Evolutionary conservation across 2,113 vertebrate species (phyloP).

Genomic region (Maccullochella peelii): DNA sequence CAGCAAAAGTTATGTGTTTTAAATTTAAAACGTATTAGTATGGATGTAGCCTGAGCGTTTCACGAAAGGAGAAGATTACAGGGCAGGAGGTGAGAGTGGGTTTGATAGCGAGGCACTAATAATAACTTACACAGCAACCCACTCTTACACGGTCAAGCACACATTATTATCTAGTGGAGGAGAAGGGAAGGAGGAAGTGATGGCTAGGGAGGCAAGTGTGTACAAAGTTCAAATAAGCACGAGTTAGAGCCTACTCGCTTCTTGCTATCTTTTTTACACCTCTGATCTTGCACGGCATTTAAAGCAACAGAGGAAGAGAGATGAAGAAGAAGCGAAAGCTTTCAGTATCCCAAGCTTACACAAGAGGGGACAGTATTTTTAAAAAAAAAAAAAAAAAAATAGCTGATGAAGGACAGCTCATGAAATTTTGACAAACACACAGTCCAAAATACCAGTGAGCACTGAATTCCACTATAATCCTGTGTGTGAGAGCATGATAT

Average conservation of each 20-base stretch:
- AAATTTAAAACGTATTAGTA: too few relatives aligned
- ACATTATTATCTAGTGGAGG: background rate
- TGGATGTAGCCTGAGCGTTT: too few relatives aligned
- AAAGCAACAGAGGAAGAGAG: background rate
- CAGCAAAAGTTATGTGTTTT: too few relatives aligned
- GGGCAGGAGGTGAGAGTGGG: conserved; percentile 6
- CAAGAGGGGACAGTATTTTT: background rate
- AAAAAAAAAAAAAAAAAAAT: background rate
- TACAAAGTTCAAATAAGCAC: background rate
- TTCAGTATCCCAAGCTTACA: background rate
- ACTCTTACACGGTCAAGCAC: background rate
- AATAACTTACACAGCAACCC: conserved; percentile 17
- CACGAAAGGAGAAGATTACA: conserved; percentile 23
- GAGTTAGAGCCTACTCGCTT: background rate
- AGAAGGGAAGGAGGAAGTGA: background rate
- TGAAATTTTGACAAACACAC: conserved; percentile 9
- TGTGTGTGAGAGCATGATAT: conserved; percentile 9
- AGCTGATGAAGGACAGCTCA: conserved; percentile 11
- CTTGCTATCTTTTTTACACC: background rate
- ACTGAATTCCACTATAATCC: conserved; percentile 23
- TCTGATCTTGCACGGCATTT: background rate
- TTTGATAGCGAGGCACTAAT: conserved; percentile 21
- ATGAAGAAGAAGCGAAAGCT: background rate
- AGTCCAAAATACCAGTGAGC: conserved; percentile 13
- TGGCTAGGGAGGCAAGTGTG: background rate